Percentiles rank a stretch among this genome's conserved stretches.
These are phyloP conservation scores for Neosilurus hyrtlii DNA, from an alignment of 2,797 vertebrate species.

Conservation along the genomic window DNA sequence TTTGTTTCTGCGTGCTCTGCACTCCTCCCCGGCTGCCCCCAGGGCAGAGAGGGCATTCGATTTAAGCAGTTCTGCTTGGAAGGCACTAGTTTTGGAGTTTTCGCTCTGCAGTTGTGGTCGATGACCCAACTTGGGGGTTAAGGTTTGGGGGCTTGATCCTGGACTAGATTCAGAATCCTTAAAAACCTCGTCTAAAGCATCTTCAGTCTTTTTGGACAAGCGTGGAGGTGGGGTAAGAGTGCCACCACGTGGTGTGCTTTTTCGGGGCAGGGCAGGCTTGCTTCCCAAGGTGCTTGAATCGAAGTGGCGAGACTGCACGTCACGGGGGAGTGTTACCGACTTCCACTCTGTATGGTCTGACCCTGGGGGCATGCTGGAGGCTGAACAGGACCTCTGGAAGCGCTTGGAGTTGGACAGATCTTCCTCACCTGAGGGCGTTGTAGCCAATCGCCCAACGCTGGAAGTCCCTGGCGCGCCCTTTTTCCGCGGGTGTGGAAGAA, in stretches of 20 bases:
- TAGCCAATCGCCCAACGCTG: constrained; percentile 63
- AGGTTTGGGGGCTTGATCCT: constrained; percentile 82
- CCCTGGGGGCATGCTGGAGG: constrained; percentile 80
- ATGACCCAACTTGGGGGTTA: constrained; percentile 83
- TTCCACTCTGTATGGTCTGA: constrained; percentile 83
- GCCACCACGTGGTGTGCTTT: constrained; percentile 72
- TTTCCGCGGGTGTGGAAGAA: constrained; percentile 80
- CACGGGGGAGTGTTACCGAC: constrained; percentile 90
- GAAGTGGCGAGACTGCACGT: constrained; percentile 85
- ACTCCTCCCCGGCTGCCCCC: constrained; percentile 79
- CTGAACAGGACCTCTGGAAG: constrained; percentile 86
- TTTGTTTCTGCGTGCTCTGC: constrained; percentile 82
- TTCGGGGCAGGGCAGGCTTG: constrained; percentile 92
- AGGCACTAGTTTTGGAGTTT: constrained; percentile 74
- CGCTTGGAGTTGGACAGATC: constrained; percentile 84
- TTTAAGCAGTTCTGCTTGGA: constrained; percentile 78
- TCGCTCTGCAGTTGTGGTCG: constrained; percentile 75
- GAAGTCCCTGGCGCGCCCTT: constrained; percentile 76
- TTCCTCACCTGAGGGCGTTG: constrained; percentile 77
- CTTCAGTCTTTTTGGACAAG: constrained; percentile 81
- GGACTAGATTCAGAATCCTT: constrained; percentile 83
- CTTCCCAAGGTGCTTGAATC: constrained; percentile 85
- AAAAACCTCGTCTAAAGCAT: constrained; percentile 77
- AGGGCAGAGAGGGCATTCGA: constrained; percentile 69
- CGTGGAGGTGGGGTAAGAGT: constrained; percentile 86